Evolutionary conservation across 2,888 invertebrate species (phyloP).

Genomic region (Ditula angustiorana): DNA sequence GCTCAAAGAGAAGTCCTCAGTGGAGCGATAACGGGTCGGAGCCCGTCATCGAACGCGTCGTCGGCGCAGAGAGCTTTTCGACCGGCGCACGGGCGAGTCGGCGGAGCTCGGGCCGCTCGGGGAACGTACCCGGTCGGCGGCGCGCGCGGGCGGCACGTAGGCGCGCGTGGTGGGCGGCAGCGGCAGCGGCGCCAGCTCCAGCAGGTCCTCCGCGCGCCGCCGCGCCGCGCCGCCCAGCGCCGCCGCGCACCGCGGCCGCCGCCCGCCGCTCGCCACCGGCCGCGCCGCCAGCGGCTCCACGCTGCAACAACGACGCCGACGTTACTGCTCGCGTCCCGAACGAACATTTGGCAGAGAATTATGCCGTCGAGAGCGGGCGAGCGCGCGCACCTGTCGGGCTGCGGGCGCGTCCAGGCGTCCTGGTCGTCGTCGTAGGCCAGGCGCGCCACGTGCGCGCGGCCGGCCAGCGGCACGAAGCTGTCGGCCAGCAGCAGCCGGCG

Average conservation of each 20-base stretch:
- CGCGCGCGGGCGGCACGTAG: constrained; percentile 81
- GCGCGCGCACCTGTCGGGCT: constrained; percentile 47
- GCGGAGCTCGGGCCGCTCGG: too few species aligned
- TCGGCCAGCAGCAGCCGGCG: constrained; percentile 95
- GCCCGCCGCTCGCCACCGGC: constrained; percentile 87
- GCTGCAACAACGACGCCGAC: constrained; percentile 47
- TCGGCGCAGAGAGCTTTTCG: too few species aligned
- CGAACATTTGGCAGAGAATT: too few species aligned
- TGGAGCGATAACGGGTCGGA: too few species aligned
- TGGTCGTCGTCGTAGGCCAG: constrained; percentile 68
- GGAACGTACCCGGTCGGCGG: constrained; percentile 26
- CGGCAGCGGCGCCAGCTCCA: constrained; percentile 90
- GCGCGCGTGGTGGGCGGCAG: constrained; percentile 91
- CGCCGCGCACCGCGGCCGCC: constrained; percentile 87
- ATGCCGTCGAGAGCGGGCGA: neutral
- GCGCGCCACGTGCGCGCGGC: constrained; percentile 60
- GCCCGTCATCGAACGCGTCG: too few species aligned
- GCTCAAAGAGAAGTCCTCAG: too few species aligned
- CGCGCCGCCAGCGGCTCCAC: constrained; percentile 77
- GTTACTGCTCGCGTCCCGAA: neutral
- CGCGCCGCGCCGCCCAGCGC: constrained; percentile 80
- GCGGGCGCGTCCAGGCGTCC: constrained; percentile 67
- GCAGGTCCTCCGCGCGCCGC: constrained; percentile 88
- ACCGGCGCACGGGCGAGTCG: too few species aligned
- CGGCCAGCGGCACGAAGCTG: constrained; percentile 92